These are phyloP conservation scores for Cyrtonyx montezumae DNA, from an alignment of 2,113 vertebrate species.

Conservation along the genomic window DNA sequence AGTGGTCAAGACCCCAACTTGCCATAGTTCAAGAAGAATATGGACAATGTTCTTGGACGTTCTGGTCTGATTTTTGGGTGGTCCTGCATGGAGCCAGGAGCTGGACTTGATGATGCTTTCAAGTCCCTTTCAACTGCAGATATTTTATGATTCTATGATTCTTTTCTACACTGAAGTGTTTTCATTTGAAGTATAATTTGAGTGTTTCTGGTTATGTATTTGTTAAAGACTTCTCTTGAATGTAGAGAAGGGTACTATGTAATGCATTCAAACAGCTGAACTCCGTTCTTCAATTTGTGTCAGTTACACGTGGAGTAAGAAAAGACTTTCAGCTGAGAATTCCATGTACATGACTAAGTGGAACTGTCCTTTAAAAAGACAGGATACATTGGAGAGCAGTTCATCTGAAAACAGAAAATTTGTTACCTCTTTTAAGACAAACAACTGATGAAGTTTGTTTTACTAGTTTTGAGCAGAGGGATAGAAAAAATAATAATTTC, in stretches of 20 bases:
- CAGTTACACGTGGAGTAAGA: background rate
- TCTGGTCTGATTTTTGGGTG: no score
- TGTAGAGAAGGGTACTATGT: background rate
- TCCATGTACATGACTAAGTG: background rate
- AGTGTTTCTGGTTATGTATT: background rate
- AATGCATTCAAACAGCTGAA: background rate
- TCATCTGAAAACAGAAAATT: background rate
- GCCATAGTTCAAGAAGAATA: no score
- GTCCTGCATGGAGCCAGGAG: no score
- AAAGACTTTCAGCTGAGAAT: background rate
- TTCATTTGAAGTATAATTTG: background rate
- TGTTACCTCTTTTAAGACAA: background rate
- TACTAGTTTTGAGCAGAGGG: background rate
- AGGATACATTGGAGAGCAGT: background rate
- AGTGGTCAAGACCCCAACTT: no score
- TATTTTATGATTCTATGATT: no score
- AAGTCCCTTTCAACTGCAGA: no score
- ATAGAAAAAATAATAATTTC: conserved; percentile 2
- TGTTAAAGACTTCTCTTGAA: background rate
- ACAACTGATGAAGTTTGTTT: no score
- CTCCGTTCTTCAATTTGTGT: background rate
- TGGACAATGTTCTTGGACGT: no score
- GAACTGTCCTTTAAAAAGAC: background rate
- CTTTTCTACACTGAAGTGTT: background rate
- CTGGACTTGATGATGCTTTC: no score